Percentiles rank a stretch among this genome's conserved stretches.
Evolutionary conservation across 2,888 invertebrate genomes (phyloP).

Genomic region (Eretmocerus hayati): DNA sequence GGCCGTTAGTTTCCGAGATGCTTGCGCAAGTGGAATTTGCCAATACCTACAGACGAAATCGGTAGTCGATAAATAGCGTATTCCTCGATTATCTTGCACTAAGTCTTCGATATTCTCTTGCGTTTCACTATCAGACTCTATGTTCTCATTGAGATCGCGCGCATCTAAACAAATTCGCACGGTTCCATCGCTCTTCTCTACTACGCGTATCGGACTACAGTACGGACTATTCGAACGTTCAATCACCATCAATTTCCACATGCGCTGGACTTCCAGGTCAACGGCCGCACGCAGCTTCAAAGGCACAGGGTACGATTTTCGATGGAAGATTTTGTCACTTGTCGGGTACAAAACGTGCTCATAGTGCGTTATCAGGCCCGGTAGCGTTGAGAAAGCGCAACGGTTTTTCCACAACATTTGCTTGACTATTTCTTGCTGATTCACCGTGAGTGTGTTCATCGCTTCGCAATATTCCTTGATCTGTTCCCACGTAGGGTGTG

Average conservation of each 20-base stretch:
- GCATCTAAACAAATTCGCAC: conserved; percentile 29
- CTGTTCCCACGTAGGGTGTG: background rate
- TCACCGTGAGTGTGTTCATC: background rate
- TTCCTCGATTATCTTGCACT: conserved; percentile 12
- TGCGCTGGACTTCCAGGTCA: conserved; percentile 24
- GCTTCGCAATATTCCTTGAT: background rate
- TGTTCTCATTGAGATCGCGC: conserved; percentile 27
- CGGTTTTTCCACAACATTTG: background rate
- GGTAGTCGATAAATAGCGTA: conserved; percentile 16
- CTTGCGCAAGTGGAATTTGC: conserved; percentile 1
- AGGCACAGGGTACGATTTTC: conserved; percentile 28
- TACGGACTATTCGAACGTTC: conserved; percentile 27
- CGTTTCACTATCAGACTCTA: conserved; percentile 28
- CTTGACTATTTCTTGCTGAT: background rate
- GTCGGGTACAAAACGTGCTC: background rate
- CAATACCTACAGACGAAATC: conserved; percentile 25
- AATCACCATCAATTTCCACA: conserved; percentile 29
- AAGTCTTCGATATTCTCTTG: conserved; percentile 19
- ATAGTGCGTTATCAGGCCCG: background rate
- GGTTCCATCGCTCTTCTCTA: conserved; percentile 28
- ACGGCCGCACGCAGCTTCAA: conserved; percentile 25
- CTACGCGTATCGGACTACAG: conserved; percentile 31
- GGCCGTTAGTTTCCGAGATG: background rate
- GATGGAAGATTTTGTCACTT: background rate
- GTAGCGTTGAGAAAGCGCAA: background rate